Evolutionary conservation across 1,140 invertebrate genomes (phyloP).

Genomic region (Dufourea novaeangliae): DNA sequence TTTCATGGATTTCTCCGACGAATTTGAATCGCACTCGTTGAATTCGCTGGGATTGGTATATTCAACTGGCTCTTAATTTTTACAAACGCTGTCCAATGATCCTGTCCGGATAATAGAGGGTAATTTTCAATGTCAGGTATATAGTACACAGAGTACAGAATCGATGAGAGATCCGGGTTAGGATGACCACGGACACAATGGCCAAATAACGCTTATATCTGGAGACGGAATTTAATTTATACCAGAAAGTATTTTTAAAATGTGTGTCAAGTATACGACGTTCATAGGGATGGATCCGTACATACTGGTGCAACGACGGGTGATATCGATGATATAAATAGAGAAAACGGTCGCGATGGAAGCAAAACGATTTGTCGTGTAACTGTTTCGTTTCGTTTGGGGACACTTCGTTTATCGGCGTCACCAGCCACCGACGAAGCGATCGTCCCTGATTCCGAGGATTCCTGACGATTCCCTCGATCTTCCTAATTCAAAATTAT

Average conservation of each 20-base stretch:
- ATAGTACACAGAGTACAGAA: too few species aligned
- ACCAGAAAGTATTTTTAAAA: constrained; percentile 67
- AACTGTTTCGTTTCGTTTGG: constrained; percentile 15
- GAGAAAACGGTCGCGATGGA: constrained; percentile 42
- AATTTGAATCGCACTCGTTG: too few species aligned
- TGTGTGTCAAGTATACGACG: constrained; percentile 67
- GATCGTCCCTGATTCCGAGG: neutral
- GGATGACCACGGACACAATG: neutral
- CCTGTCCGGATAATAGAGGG: too few species aligned
- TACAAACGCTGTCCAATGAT: neutral
- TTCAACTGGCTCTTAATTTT: too few species aligned
- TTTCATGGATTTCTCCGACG: too few species aligned
- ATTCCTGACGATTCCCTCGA: neutral
- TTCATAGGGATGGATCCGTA: constrained; percentile 57
- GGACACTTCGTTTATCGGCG: neutral
- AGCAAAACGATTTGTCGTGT: constrained; percentile 28
- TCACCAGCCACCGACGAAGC: neutral
- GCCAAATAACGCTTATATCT: constrained; percentile 52
- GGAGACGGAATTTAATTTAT: constrained; percentile 53
- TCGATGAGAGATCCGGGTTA: neutral
- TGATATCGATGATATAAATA: constrained; percentile 65
- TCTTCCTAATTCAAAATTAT: too few species aligned
- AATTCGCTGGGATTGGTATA: too few species aligned
- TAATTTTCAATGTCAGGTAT: too few species aligned
- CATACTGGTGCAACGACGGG: constrained; percentile 36